Evolutionary conservation across 64 coral and sea anemone species (phyloP).

Genomic region (Anthopleura sola): DNA sequence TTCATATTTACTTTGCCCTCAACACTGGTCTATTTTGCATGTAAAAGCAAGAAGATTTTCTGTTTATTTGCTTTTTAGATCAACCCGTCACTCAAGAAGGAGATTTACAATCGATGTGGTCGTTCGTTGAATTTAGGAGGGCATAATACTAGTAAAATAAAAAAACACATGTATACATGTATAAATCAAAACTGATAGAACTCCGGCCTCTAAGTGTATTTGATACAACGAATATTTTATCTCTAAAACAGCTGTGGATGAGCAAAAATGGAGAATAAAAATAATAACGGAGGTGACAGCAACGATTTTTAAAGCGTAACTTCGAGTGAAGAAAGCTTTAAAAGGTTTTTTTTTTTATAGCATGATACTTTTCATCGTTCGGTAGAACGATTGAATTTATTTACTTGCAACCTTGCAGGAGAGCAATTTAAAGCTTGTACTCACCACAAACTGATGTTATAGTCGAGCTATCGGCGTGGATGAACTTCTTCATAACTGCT

Average conservation of each 20-base stretch:
- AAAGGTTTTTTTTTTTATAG: too few relatives aligned
- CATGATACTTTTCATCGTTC: background rate
- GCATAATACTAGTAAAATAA: background rate
- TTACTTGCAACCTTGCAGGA: background rate
- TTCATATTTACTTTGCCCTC: background rate
- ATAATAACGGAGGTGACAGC: background rate
- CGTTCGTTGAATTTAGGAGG: background rate
- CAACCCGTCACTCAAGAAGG: background rate
- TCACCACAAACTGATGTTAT: slow-evolving; percentile 98
- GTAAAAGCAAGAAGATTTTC: background rate
- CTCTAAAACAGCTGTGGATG: background rate
- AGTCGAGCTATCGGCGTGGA: slow-evolving; percentile 95
- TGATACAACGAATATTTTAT: background rate
- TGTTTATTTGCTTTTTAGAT: background rate
- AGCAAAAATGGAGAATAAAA: background rate
- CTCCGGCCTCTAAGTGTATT: background rate
- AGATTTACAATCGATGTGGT: background rate
- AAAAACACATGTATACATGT: too few relatives aligned
- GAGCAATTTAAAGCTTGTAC: background rate
- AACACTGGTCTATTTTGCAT: background rate
- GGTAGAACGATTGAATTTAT: background rate
- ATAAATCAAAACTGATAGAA: background rate
- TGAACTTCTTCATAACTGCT: slow-evolving; percentile 96
- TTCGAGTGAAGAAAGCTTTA: background rate
- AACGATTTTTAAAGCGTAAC: background rate